Evolutionary conservation across 2,888 invertebrate genomes (phyloP).

Genomic region (Lordiphosa fenestrarum): DNA sequence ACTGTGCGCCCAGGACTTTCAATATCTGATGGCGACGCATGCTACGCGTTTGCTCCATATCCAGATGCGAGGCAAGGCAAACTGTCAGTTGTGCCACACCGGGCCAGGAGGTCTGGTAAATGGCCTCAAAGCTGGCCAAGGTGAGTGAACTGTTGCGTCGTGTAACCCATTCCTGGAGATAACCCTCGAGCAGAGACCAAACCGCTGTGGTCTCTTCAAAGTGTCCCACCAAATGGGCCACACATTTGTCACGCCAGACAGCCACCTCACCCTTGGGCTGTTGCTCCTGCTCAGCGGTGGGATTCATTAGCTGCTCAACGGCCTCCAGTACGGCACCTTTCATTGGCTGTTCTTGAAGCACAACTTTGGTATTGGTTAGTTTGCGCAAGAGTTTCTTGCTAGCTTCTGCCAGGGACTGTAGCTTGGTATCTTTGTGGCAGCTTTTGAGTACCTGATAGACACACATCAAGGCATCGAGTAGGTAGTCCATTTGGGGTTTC

Average conservation of each 20-base stretch:
- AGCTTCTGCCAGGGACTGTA: conserved; percentile 30
- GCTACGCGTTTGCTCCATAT: conserved; percentile 20
- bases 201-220: conserved; percentile 15
- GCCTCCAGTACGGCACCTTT: conserved; percentile 24
- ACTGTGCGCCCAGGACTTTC: conserved; percentile 27
- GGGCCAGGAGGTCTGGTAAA: conserved; percentile 36
- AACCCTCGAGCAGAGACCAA: conserved; percentile 25
- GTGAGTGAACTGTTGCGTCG: conserved; percentile 24
- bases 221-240: conserved; percentile 42
- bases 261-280: conserved; percentile 16
- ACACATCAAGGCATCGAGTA: conserved; percentile 34
- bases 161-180: conserved; percentile 33
- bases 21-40: conserved; percentile 39
- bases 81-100: conserved; percentile 24
- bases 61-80: conserved; percentile 16
- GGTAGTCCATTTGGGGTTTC: conserved; percentile 24
- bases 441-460: conserved; percentile 24
- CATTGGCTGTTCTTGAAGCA: not conserved
- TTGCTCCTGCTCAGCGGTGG: not conserved
- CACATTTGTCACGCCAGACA: conserved; percentile 37
- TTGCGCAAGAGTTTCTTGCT: conserved; percentile 37
- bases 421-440: conserved; percentile 12
- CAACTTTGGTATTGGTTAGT: conserved; percentile 21
- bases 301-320: conserved; percentile 31
- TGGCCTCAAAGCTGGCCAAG: conserved; percentile 34